Base-by-base conservation (phyloP, 1,140 invertebrate genomes). In the Eumeta japonica region DNA sequence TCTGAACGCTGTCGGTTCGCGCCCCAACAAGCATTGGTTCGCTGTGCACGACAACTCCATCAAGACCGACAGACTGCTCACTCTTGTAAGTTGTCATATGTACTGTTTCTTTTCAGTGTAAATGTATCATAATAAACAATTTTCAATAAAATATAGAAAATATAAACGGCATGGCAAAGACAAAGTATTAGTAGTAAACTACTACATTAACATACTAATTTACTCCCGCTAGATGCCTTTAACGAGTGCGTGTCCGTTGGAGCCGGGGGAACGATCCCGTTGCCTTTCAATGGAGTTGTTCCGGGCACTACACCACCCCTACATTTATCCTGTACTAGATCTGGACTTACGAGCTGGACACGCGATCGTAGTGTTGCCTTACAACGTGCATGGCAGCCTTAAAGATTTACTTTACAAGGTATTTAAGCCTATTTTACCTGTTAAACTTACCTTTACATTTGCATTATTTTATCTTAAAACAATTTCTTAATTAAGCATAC, bases 401-500 rank as follows among this genome's bases (percentile, higher is more conserved):
- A 93, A 92, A 59, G 92, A 95, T 79, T 75, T 93, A 12, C 89
- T 94, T 53, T 92, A 90, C 54, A 88, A 87, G 75, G 89, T 91
- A 64, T 70, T 36, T 30, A 9, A 13, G 5, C 13, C 13, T 30
- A 5, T 10, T 30, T 24, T 24, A n/a, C 20, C 20, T 24, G 5
- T 24, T 24, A 24, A 24, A 5, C 20, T 24, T 24, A 24, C n/a
- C n/a, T n/a, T n/a, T n/a, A n/a, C n/a, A n/a, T n/a, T n/a, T n/a
- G n/a, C n/a, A n/a, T n/a, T n/a, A n/a, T n/a, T n/a, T n/a, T n/a
- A n/a, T n/a, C n/a, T n/a, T n/a, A n/a, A n/a, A n/a, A n/a, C n/a
- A n/a, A n/a, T n/a, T n/a, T n/a, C n/a, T n/a, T n/a, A n/a, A n/a
- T n/a, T n/a, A n/a, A n/a, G n/a, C n/a, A n/a, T n/a, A n/a, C n/a